A percentile compares a stretch with the other conserved stretches of the same genome.
These are phyloP conservation scores for Venustaconcha ellipsiformis DNA, from an alignment of 1,140 invertebrate species.

Conservation along the genomic window DNA sequence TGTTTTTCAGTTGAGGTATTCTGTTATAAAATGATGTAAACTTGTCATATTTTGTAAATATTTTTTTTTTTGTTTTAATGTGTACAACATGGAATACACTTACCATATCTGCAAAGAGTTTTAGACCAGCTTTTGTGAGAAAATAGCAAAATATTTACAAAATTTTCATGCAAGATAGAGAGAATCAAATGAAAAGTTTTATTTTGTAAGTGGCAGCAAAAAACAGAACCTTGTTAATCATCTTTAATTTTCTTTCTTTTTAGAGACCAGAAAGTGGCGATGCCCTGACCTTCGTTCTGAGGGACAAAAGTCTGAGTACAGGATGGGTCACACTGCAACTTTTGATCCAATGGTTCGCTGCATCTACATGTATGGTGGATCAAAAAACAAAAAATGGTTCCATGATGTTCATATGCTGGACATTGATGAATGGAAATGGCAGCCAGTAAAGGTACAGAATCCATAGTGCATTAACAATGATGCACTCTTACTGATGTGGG, in stretches of 20 bases:
- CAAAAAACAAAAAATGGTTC: conserved; percentile 67
- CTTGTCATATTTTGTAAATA: too few species aligned
- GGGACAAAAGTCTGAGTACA: conserved; percentile 59
- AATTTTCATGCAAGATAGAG: too few species aligned
- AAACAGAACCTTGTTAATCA: too few species aligned
- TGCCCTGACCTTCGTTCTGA: conserved; percentile 44
- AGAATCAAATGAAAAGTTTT: too few species aligned
- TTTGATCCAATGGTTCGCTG: conserved; percentile 64
- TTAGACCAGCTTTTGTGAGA: too few species aligned
- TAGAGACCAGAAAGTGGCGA: conserved; percentile 62
- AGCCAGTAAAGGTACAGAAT: conserved; percentile 56
- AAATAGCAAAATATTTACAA: too few species aligned
- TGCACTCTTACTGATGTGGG: background rate
- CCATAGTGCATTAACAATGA: background rate
- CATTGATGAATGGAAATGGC: conserved; percentile 65
- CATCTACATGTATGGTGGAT: conserved; percentile 66
- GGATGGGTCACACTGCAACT: conserved; percentile 66
- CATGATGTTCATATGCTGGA: conserved; percentile 66
- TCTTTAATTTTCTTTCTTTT: conserved; percentile 9
- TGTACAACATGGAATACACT: too few species aligned
- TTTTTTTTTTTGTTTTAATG: too few species aligned
- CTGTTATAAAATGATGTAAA: too few species aligned
- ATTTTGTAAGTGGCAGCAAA: too few species aligned
- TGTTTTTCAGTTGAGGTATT: too few species aligned
- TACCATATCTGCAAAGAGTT: too few species aligned